Evolutionary conservation across 2,888 invertebrate genomes (phyloP), one percentile per base, ranked within the genome.

Genomic region (Drosophila crucigera): DNA sequence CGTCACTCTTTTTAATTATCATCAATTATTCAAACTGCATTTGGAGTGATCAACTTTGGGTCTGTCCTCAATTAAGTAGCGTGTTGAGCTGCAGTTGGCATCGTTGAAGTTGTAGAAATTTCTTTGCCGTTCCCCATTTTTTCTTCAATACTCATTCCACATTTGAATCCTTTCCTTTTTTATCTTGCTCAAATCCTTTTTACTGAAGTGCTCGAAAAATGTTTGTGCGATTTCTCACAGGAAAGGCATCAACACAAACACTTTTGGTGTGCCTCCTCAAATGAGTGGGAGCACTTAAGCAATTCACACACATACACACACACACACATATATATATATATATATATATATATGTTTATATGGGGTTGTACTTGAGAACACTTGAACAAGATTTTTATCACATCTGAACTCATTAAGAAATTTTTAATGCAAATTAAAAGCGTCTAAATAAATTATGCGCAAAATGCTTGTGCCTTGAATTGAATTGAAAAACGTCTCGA

Each of bases 241-340:
- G 91, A 90, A 90, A 93, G 93, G 93, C 92, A 92, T 91, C 89
- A 93, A 92, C 84, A 86, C 88, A 91, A 93, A 93, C 93, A 93
- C 93, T 93, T 92, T 83, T 79, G 72, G 58, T 78, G 77, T 82
- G 83, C 76, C 79, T 73, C 52, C 43, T 55, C 41, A 71, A 41
- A 43, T 33, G 64, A 73, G 76, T 78, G 64, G 61, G 52, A 58
- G 64, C 86, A 89, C 86, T 89, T 83, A 59, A 76, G 25, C 43
- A 73, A 76, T 54, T 68, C 35, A 75, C 61, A 69, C 69, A 68
- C 64, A 68, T 58, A 49, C 61, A 53, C 60, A 59, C 68, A 63
- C 53, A 65, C 11, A 55, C 62, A 55, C 47, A 62, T 14, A 60
- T 10, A 52, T 31, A 31, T 9, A 31, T 31, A 31, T 9, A 31